Evolutionary conservation across 2,797 vertebrate species (phyloP), one percentile per base, ranked within the genome.

Genomic region (Mus caroli): DNA sequence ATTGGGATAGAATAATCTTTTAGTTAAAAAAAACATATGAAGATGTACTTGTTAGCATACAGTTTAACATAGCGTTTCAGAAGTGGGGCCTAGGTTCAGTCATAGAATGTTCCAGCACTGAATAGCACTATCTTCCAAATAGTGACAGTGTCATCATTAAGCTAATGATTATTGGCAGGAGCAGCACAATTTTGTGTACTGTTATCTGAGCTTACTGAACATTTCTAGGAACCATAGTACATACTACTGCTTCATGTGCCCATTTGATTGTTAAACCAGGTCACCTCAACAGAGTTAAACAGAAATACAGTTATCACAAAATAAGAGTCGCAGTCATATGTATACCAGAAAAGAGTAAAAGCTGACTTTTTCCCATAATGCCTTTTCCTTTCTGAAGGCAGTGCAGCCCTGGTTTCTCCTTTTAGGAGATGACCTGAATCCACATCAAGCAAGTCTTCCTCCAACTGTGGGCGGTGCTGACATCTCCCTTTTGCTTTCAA

Each of bases 271-370:
- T 77, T 88, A 84, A 93, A 84, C 69, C 54, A 92, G 78, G 22
- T 87, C 62, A 92, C 62, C 58, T 78, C 43, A 73, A 71, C 17
- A 26, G 58, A 34, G 54, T 69, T 56, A 60, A 92, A 60, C 85
- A 93, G 73, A 88, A 85, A 80, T 76, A 95, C 80, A 93, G 60
- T 15, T 64, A 92, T 82, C 58, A 64, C n/a, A 34, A 17, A 6
- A 0, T 60, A 40, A 64, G 64, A 90, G 43, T n/a, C 76, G 58
- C 28, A 90, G 28, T 46, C 69, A 58, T 3, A 31, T 31, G 26
- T 75, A 17, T 69, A 4, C 4, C n/a, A 79, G 37, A 46, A 15
- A 90, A 37, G 56, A 20, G 9, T 76, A 58, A 13, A 52, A n/a
- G n/a, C 11, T 28, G 12, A 46, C 4, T 54, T 71, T 54, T 50